Percentiles rank a stretch among this genome's conserved stretches.
phyloP scores from a whole-genome alignment of 2,888 invertebrate species.

The Scaptomyza flava region DNA sequence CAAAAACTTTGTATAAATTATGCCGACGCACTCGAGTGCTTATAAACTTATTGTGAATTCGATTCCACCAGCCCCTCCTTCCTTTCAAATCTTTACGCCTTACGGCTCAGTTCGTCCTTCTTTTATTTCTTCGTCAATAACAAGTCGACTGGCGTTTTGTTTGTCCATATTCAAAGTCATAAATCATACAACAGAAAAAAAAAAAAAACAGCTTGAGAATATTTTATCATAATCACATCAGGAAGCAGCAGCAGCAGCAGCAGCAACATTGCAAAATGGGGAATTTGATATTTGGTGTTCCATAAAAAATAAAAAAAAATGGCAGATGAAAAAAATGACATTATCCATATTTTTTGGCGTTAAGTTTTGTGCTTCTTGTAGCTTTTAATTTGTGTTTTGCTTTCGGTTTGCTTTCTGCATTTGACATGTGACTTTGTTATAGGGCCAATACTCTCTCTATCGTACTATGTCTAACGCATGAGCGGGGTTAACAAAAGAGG shows the following conservation, averaged over 20 bases:
- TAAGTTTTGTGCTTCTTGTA: constrained; percentile 56
- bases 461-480: neutral
- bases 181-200: constrained; percentile 58
- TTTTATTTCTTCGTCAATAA: constrained; percentile 29
- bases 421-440: constrained; percentile 69
- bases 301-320: constrained; percentile 56
- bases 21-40: constrained; percentile 79
- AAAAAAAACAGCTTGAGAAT: constrained; percentile 79
- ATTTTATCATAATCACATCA: constrained; percentile 81
- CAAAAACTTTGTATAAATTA: constrained; percentile 71
- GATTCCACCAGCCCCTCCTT: constrained; percentile 13
- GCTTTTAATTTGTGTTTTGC: constrained; percentile 70
- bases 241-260: constrained; percentile 58
- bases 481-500: neutral
- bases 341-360: constrained; percentile 79
- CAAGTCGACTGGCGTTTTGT: constrained; percentile 67
- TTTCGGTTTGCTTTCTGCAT: constrained; percentile 56
- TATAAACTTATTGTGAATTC: constrained; percentile 73
- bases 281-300: constrained; percentile 53
- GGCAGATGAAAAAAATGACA: constrained; percentile 54
- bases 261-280: constrained; percentile 17
- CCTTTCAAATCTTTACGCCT: neutral
- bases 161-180: constrained; percentile 77
- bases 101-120: neutral
- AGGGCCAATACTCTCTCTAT: constrained; percentile 7